Evolutionary conservation across 2,888 invertebrate species (phyloP), one percentile per base, ranked within the genome.

Genomic region (Labia minor): DNA sequence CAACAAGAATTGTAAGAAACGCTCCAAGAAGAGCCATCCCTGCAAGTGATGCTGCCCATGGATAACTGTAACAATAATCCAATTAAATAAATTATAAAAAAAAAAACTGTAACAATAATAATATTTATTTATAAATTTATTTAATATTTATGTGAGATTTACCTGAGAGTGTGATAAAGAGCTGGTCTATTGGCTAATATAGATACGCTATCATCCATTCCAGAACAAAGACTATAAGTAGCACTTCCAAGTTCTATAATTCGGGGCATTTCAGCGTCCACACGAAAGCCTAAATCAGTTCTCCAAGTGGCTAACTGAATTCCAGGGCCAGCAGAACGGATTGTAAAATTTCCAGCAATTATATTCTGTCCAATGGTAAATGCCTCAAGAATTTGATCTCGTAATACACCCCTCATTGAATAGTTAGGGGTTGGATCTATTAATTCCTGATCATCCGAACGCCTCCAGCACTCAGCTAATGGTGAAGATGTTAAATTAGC

Each of bases 1-100:
- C 66, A n/a, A 63, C 68, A 14, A 70, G 67, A 18, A 70, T 61
- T 2, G 68, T 68, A 33, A 68, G 21, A 37, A 70, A 67, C 4
- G 68, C 68, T 62, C 70, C 70, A 19, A 70, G 66, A 18, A 70
- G 62, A 3, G 68, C 65, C 63, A 70, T n/a, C 3, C 67, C 68
- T 11, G 67, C 68, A 1, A 70, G 65, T 1, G 63, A 65, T 18
- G 67, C 66, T 19, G 68, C 66, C 68, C 66, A 68, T 4, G 49
- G 49, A 14, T 49, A 49, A 21, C 64, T 64, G 64, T 6, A 33
- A 64, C n/a, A 21, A 64, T 19, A 64, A 18, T 16, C 3, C 14
- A 16, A 49, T n/a, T 4, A 10, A 14, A n/a, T 4, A 49, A 49
- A 16, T 3, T 14, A 49, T 14, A 49, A 16, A 49, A 33, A 62